A percentile compares a stretch with the other conserved stretches of the same genome.
Conservation (phyloP, 2,113 vertebrate species). For the Vulpes ferrilata region DNA sequence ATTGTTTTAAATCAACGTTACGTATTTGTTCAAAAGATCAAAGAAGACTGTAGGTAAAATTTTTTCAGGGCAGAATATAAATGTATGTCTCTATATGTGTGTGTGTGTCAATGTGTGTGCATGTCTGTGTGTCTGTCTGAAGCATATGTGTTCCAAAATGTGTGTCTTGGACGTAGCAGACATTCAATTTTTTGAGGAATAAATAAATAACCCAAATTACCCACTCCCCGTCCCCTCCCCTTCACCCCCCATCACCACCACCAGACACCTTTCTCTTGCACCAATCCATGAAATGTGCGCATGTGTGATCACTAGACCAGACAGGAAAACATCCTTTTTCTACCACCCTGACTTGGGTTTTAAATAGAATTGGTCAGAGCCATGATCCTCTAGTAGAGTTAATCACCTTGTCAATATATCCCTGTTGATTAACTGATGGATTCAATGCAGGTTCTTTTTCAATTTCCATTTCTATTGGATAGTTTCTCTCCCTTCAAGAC, state of each 20-base stretch:
- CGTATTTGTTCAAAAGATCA: not conserved
- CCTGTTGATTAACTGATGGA: constrained; percentile 58
- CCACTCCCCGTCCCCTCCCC: too few relatives aligned
- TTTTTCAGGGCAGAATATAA: not conserved
- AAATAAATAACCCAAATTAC: not conserved
- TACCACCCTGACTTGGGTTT: not conserved
- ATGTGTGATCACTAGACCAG: too few relatives aligned
- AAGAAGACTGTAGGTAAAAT: not conserved
- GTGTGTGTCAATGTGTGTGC: not conserved
- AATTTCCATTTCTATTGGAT: constrained; percentile 44
- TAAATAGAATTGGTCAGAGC: not conserved
- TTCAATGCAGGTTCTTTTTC: constrained; percentile 10
- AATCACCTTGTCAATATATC: constrained; percentile 42
- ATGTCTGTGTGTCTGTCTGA: not conserved
- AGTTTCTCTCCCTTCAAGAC: constrained; percentile 49
- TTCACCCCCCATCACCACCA: too few relatives aligned
- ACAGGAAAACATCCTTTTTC: not conserved
- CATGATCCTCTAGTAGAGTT: not conserved
- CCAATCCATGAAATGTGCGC: not conserved
- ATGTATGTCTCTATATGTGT: too few relatives aligned
- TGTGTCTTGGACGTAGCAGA: not conserved
- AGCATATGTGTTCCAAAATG: not conserved
- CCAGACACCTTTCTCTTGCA: not conserved
- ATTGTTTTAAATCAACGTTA: not conserved
- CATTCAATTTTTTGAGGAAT: not conserved